These are phyloP conservation scores for Rhysida immarginata DNA, from an alignment of 1,140 invertebrate species.

Conservation along the genomic window DNA sequence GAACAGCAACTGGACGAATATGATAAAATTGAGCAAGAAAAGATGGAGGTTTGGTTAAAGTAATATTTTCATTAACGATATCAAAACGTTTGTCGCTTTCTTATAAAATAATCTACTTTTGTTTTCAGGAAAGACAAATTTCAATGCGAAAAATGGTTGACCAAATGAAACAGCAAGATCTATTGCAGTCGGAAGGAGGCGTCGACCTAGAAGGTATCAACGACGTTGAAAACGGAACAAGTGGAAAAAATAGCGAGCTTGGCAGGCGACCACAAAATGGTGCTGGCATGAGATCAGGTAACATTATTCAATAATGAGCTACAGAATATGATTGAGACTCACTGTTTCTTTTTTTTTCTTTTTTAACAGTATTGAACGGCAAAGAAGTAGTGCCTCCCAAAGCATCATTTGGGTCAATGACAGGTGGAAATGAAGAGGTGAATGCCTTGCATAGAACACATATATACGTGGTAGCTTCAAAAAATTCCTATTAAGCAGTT, in stretches of 20 bases:
- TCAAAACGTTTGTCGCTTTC: background rate
- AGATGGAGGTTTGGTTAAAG: slow-evolving; percentile 39
- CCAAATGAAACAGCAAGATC: slow-evolving; percentile 33
- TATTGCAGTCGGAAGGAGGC: slow-evolving; percentile 20
- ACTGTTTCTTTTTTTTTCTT: too few relatives aligned
- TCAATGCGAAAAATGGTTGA: slow-evolving; percentile 36
- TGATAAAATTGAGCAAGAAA: slow-evolving; percentile 49
- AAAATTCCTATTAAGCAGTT: too few relatives aligned
- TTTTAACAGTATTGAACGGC: too few relatives aligned
- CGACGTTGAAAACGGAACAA: background rate
- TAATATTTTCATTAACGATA: background rate
- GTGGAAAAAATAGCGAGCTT: background rate
- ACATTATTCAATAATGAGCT: background rate
- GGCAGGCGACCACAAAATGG: background rate
- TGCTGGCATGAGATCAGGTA: background rate
- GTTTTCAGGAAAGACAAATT: slow-evolving; percentile 26
- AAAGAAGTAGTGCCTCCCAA: too few relatives aligned
- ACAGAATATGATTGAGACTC: too few relatives aligned
- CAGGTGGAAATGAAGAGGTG: slow-evolving; percentile 12
- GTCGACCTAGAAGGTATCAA: slow-evolving; percentile 12
- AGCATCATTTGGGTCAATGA: too few relatives aligned
- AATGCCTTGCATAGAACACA: background rate
- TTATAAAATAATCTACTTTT: background rate
- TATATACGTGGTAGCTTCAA: background rate
- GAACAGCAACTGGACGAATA: slow-evolving; percentile 58